phyloP scores from a whole-genome alignment of 2,797 vertebrate species.

The Dendrocincla fuliginosa region DNA sequence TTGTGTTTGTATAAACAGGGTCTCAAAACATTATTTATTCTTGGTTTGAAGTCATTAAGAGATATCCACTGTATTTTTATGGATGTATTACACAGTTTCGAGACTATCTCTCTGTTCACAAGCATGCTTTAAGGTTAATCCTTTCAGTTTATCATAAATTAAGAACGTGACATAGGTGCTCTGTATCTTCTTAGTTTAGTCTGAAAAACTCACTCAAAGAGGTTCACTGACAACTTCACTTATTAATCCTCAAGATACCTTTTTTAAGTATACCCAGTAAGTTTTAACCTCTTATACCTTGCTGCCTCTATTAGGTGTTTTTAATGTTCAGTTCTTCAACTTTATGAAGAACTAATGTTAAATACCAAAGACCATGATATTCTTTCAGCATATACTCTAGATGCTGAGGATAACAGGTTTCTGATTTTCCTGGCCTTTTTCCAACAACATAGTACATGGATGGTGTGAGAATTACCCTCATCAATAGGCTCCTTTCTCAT shows the following conservation, averaged over 20 bases:
- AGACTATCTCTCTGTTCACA: not conserved
- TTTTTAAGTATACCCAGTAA: not conserved
- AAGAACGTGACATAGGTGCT: not conserved
- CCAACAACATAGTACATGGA: fast-evolving
- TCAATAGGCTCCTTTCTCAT: not conserved
- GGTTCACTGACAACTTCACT: not conserved
- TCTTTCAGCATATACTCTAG: not conserved
- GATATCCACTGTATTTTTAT: not conserved
- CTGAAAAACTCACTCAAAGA: not conserved
- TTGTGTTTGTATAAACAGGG: not conserved
- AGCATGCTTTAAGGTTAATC: not conserved
- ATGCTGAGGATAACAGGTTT: not conserved
- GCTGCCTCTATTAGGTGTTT: not conserved
- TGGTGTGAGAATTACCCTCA: not conserved
- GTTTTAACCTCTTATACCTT: not conserved
- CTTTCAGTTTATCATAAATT: not conserved
- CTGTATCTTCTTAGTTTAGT: not conserved
- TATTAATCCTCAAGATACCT: not conserved
- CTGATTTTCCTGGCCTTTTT: not conserved
- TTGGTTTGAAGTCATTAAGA: not conserved
- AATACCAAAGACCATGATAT: not conserved
- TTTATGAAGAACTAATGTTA: not conserved
- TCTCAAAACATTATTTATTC: not conserved
- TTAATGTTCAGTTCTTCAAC: not conserved
- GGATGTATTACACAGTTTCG: not conserved